These are phyloP conservation scores for Cyclina sinensis DNA, from an alignment of 1,140 invertebrate genomes.

Conservation along the genomic window DNA sequence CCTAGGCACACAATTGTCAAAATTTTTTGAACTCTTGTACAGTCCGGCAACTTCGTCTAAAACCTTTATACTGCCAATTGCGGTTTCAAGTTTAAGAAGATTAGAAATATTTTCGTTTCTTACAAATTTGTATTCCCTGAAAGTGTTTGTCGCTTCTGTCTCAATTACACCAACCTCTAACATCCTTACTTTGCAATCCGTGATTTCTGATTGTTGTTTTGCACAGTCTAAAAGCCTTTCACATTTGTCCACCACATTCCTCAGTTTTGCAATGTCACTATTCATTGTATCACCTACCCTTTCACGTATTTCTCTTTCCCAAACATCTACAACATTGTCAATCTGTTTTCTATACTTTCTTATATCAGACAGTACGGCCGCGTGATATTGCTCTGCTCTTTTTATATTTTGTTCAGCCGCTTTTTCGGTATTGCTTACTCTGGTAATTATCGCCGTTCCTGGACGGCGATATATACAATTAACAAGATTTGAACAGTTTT, in stretches of 20 bases:
- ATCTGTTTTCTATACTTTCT: constrained; percentile 10
- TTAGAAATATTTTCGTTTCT: background rate
- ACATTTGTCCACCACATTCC: background rate
- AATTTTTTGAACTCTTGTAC: background rate
- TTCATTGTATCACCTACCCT: background rate
- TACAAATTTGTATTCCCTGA: background rate
- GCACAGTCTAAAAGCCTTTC: background rate
- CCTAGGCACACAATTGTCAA: background rate
- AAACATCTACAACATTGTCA: background rate
- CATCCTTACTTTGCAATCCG: background rate
- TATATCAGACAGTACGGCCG: background rate
- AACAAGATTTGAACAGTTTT: too few species aligned
- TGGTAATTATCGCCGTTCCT: too few species aligned
- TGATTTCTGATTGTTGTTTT: background rate
- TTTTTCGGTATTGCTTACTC: background rate
- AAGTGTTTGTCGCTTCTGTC: background rate
- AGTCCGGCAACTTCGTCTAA: background rate
- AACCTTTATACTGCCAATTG: background rate
- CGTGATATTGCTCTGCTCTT: constrained; percentile 10
- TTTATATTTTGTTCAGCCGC: background rate
- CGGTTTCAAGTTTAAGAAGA: background rate
- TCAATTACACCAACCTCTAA: background rate
- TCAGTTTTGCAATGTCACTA: background rate
- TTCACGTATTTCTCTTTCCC: background rate
- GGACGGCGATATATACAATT: too few species aligned